Conservation (phyloP, 2,113 vertebrate species). For the Gobius niger region DNA sequence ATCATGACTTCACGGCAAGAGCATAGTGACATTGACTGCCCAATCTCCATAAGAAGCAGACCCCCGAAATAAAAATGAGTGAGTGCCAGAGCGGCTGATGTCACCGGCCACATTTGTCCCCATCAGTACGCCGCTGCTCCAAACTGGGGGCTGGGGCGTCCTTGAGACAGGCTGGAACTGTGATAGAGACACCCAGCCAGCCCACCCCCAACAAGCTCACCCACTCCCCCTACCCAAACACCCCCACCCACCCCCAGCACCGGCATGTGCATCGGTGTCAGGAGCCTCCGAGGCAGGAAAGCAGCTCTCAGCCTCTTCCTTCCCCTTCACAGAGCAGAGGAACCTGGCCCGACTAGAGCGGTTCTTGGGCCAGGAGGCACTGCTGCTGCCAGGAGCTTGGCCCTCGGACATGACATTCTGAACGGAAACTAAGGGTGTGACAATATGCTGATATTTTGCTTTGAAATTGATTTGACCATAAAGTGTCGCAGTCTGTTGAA, state of each 20-base stretch:
- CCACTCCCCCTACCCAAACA: constrained; percentile 28
- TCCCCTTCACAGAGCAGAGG: constrained; percentile 28
- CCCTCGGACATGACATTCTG: constrained; percentile 30
- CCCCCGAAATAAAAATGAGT: constrained; percentile 77
- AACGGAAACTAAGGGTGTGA: constrained; percentile 6
- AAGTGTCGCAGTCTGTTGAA: no score
- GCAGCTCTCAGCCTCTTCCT: constrained; percentile 58
- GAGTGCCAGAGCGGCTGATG: constrained; percentile 74
- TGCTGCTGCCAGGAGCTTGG: constrained; percentile 44
- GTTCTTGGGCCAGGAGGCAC: constrained; percentile 3
- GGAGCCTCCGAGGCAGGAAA: constrained; percentile 64
- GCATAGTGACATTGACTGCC: constrained; percentile 58
- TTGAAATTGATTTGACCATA: no score
- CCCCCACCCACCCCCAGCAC: constrained; percentile 6
- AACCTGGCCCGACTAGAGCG: constrained; percentile 8
- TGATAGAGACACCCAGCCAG: constrained; percentile 29
- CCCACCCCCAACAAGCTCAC: not conserved
- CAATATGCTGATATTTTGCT: no score
- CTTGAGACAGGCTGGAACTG: constrained; percentile 69
- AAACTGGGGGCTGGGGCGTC: constrained; percentile 70
- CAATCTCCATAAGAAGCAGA: constrained; percentile 63
- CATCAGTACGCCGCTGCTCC: constrained; percentile 65
- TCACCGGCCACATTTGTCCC: constrained; percentile 75
- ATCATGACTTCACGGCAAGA: constrained; percentile 47
- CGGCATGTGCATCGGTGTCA: constrained; percentile 68